A percentile compares a stretch with the other conserved stretches of the same genome.
Evolutionary conservation across 2,113 vertebrate species (phyloP).

Genomic region (Amblyornis subalaris): DNA sequence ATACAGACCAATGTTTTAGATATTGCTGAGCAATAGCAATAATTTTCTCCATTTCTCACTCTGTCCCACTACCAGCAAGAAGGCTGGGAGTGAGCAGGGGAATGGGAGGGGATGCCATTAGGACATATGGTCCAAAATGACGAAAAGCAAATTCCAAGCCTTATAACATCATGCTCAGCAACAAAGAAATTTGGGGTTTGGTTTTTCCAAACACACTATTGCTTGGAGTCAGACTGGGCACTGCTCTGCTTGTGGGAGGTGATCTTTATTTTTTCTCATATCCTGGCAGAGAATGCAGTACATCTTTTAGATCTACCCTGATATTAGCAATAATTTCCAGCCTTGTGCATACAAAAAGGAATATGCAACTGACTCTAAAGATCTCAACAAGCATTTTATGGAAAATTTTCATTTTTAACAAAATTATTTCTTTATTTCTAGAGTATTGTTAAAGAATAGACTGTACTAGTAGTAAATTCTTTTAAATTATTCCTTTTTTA

Average conservation of each 20-base stretch:
- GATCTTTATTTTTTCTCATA: background rate
- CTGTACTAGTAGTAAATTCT: background rate
- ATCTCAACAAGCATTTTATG: background rate
- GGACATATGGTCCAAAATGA: background rate
- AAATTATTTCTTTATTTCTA: background rate
- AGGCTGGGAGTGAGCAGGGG: background rate
- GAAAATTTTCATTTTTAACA: background rate
- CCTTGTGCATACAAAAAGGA: background rate
- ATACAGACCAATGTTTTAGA: background rate
- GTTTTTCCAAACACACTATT: background rate
- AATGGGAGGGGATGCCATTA: background rate
- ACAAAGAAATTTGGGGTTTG: background rate
- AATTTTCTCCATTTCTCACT: background rate
- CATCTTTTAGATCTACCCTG: background rate
- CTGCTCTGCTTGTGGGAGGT: background rate
- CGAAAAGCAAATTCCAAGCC: background rate
- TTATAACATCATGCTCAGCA: background rate
- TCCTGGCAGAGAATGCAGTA: background rate
- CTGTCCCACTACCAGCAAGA: background rate
- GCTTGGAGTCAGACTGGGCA: background rate
- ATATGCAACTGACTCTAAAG: background rate
- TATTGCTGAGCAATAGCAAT: background rate
- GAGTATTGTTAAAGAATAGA: background rate
- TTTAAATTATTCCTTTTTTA: background rate
- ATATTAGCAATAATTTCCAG: background rate